These are phyloP conservation scores for Polymixis lichenea DNA, from an alignment of 2,888 invertebrate genomes.

Conservation along the genomic window DNA sequence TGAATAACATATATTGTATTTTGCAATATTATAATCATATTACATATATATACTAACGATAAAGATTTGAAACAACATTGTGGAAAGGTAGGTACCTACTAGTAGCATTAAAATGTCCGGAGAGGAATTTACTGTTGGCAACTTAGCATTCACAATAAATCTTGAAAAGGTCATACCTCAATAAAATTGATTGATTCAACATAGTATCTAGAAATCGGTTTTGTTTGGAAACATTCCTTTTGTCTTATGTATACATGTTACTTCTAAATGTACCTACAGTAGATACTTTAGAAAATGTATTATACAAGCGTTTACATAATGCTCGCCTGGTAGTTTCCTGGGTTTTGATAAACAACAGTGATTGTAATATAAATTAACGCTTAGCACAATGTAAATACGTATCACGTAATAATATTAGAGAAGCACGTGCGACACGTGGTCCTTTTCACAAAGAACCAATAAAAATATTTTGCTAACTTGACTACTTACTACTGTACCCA, in stretches of 20 bases:
- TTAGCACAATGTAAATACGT: conserved; percentile 22
- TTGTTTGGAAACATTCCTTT: not conserved
- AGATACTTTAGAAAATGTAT: conserved; percentile 26
- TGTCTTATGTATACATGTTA: not conserved
- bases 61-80: not conserved
- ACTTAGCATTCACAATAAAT: conserved; percentile 5
- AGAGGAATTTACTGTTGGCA: not conserved
- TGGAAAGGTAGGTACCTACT: too few relatives aligned
- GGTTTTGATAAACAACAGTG: conserved; percentile 42
- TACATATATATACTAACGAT: not conserved
- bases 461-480: conserved; percentile 5
- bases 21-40: conserved; percentile 19
- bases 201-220: not conserved
- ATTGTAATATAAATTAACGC: conserved; percentile 44
- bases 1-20: conserved; percentile 22
- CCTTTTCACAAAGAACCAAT: not conserved
- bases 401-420: not conserved
- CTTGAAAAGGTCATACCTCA: not conserved
- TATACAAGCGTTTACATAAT: conserved; percentile 51
- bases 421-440: conserved; percentile 6
- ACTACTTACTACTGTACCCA: not conserved
- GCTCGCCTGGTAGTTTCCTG: conserved; percentile 40
- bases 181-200: not conserved
- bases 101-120: not conserved
- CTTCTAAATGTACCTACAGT: not conserved